phyloP scores from a whole-genome alignment of 2,888 invertebrate genomes.

The Melieria omissa region DNA sequence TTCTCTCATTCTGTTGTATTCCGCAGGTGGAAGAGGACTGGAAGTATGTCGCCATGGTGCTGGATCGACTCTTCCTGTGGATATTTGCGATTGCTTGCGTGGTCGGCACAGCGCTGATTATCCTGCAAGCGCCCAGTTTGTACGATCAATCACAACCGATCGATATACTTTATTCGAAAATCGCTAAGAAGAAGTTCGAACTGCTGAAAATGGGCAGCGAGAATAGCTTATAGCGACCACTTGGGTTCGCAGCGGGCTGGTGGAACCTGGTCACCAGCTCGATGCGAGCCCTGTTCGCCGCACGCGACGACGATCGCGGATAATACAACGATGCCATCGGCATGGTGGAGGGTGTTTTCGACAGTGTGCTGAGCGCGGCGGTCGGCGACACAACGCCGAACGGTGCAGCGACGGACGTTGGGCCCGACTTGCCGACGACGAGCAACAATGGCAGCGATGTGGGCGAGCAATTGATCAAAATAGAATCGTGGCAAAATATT shows the following conservation, averaged over 20 bases:
- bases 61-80: slow-evolving; percentile 96
- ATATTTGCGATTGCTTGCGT: slow-evolving; percentile 94
- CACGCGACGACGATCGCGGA: slow-evolving; percentile 70
- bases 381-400: slow-evolving; percentile 43
- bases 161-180: slow-evolving; percentile 90
- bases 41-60: slow-evolving; percentile 96
- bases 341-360: slow-evolving; percentile 28
- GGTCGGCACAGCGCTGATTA: slow-evolving; percentile 87
- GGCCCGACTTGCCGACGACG: neutral
- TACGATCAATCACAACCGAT: slow-evolving; percentile 91
- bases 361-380: slow-evolving; percentile 33
- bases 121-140: slow-evolving; percentile 89
- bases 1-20: slow-evolving; percentile 36
- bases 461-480: slow-evolving; percentile 63
- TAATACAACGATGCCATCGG: slow-evolving; percentile 60
- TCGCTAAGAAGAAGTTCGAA: slow-evolving; percentile 90
- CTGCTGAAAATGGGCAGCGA: slow-evolving; percentile 86
- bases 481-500: slow-evolving; percentile 51
- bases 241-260: slow-evolving; percentile 71
- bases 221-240: slow-evolving; percentile 67
- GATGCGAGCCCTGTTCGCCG: slow-evolving; percentile 76
- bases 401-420: slow-evolving; percentile 1
- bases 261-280: slow-evolving; percentile 77
- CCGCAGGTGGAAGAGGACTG: slow-evolving; percentile 93
- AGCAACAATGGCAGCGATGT: slow-evolving; percentile 35